phyloP scores from a whole-genome alignment of 1,140 invertebrate species.

The Holcopasites calliopsidis region DNA sequence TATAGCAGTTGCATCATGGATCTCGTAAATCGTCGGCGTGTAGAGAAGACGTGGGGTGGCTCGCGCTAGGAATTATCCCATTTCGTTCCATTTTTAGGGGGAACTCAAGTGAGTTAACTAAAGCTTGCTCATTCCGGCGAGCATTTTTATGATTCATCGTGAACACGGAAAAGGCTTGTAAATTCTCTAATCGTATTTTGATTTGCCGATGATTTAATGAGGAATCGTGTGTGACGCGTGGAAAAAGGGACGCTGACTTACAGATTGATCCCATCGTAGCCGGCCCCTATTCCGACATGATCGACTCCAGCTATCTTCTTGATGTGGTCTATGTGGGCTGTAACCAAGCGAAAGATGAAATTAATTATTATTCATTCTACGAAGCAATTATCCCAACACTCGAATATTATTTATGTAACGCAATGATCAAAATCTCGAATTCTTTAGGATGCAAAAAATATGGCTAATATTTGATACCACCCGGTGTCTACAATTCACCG shows the following conservation, averaged over 20 bases:
- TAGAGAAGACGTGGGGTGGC: neutral
- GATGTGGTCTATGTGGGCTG: constrained; percentile 94
- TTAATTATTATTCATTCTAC: neutral
- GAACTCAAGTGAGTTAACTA: constrained; percentile 9
- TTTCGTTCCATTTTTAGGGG: neutral
- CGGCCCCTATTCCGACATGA: constrained; percentile 91
- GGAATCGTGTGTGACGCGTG: neutral
- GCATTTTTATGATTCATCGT: neutral
- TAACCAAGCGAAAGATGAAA: constrained; percentile 64
- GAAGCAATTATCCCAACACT: neutral
- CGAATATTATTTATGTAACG: no score
- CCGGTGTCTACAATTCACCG: no score
- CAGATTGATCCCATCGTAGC: constrained; percentile 94
- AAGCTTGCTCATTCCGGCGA: neutral
- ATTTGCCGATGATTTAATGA: neutral
- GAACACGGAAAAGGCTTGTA: no score
- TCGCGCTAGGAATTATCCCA: neutral
- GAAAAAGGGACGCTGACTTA: constrained; percentile 77
- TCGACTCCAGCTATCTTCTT: constrained; percentile 90
- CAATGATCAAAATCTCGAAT: no score
- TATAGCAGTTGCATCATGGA: constrained; percentile 2
- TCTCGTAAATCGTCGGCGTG: constrained; percentile 18
- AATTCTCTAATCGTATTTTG: no score
- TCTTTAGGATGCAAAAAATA: no score
- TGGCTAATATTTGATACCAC: no score